These are phyloP conservation scores for Sebastes fasciatus DNA, from an alignment of 2,113 vertebrate genomes.

Conservation along the genomic window DNA sequence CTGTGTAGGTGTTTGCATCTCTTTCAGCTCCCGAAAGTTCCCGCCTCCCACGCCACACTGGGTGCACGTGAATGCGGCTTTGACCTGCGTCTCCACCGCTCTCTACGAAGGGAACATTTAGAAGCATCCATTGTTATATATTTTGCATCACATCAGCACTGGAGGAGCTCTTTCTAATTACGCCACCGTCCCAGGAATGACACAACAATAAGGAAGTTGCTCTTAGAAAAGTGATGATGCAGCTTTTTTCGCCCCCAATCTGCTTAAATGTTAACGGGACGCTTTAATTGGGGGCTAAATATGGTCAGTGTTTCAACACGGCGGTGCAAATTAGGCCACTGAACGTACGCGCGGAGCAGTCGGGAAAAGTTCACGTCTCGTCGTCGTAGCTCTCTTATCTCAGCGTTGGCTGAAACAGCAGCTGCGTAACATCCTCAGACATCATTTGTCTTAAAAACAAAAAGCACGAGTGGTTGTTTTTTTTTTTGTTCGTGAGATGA, in stretches of 20 bases:
- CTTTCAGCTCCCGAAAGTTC: slow-evolving; percentile 49
- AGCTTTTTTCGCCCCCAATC: background rate
- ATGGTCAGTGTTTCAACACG: slow-evolving; percentile 50
- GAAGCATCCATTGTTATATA: slow-evolving; percentile 38
- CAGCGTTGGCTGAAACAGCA: slow-evolving; percentile 46
- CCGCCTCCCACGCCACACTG: slow-evolving; percentile 50
- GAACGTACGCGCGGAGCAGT: background rate
- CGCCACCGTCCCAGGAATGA: slow-evolving; percentile 38
- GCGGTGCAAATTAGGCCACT: slow-evolving; percentile 60
- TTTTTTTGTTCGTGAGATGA: slow-evolving; percentile 18
- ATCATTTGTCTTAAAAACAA: slow-evolving; percentile 58
- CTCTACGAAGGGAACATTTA: background rate
- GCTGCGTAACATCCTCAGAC: background rate
- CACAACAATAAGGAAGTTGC: slow-evolving; percentile 62
- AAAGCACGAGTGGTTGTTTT: background rate
- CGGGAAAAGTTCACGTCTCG: slow-evolving; percentile 58
- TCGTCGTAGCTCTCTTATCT: slow-evolving; percentile 44
- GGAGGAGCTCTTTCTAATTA: slow-evolving; percentile 67
- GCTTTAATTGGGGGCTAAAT: slow-evolving; percentile 67
- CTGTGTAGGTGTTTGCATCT: slow-evolving; percentile 56
- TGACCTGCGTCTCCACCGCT: slow-evolving; percentile 19
- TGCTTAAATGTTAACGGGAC: slow-evolving; percentile 60
- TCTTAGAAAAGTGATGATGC: slow-evolving; percentile 67
- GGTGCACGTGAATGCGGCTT: slow-evolving; percentile 31
- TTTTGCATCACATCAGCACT: slow-evolving; percentile 60